A percentile compares a stretch with the other conserved stretches of the same genome.
Conservation (phyloP, 2,797 vertebrate species). For the Oreochromis grahami region DNA sequence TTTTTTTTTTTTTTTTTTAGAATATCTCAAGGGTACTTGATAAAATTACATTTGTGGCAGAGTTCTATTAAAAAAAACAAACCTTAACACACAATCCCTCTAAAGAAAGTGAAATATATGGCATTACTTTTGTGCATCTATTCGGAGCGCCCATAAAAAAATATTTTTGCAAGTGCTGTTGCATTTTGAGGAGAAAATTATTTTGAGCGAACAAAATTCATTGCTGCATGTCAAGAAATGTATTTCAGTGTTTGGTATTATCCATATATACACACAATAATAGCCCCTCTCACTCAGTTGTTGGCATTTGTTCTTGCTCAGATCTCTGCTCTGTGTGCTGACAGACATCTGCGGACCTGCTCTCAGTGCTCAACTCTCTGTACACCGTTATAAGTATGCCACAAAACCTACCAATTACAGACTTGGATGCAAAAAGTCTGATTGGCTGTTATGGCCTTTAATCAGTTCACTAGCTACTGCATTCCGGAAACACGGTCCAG, state of each 20-base stretch:
- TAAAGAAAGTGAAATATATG: background rate
- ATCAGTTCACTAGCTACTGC: no score
- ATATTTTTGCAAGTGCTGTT: accelerated
- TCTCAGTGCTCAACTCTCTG: no score
- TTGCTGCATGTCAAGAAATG: background rate
- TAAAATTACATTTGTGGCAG: background rate
- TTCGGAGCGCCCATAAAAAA: background rate
- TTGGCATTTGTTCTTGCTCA: no score
- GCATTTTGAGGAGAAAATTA: background rate
- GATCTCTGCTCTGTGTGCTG: no score
- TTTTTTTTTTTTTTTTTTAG: background rate
- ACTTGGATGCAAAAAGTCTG: no score
- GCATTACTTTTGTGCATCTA: background rate
- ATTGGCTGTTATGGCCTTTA: no score
- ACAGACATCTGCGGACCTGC: no score
- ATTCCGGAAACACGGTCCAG: no score
- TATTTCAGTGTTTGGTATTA: background rate
- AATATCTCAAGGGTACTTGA: background rate
- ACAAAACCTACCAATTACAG: no score
- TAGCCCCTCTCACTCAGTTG: no score
- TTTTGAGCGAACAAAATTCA: background rate
- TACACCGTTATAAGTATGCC: no score
- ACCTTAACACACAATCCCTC: background rate
- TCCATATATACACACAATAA: background rate
- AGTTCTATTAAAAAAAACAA: background rate